Percentiles rank a stretch among this genome's conserved stretches.
Evolutionary conservation across 2,797 vertebrate genomes (phyloP).

Genomic region (Tangara arthus): DNA sequence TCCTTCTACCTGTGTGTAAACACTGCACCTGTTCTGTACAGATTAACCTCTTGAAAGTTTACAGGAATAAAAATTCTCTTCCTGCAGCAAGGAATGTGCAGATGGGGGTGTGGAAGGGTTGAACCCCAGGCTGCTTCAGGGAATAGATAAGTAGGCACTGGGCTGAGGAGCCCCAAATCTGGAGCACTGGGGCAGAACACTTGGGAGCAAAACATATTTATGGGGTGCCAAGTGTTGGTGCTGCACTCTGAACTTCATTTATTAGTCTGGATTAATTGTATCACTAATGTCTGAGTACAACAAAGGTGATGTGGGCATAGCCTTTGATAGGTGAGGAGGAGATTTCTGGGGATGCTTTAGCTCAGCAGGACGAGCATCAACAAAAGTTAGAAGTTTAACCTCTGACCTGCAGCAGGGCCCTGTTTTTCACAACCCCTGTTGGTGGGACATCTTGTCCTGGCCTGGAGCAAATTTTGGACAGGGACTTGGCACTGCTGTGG

Average conservation of each 20-base stretch:
- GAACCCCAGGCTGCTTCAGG: not conserved
- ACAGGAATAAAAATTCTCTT: not conserved
- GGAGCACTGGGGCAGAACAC: not conserved
- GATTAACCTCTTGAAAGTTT: not conserved
- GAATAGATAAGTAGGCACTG: rapidly evolving
- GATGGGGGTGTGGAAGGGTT: not conserved
- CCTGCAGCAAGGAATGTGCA: not conserved
- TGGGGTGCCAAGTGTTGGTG: not conserved
- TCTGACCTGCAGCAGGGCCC: not conserved
- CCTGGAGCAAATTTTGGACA: not conserved
- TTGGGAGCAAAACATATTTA: rapidly evolving
- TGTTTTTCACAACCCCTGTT: not conserved
- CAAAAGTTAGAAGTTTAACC: not conserved
- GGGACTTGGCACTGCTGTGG: not conserved
- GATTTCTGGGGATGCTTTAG: not conserved
- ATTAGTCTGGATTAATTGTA: not conserved
- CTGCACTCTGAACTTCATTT: not conserved
- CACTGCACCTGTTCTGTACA: not conserved
- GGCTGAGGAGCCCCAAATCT: not conserved
- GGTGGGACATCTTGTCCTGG: not conserved
- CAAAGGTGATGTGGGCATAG: not conserved
- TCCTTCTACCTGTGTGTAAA: not conserved
- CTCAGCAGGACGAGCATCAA: not conserved
- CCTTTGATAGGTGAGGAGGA: not conserved
- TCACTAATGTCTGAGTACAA: not conserved